phyloP scores from a whole-genome alignment of 2,113 vertebrate species.

The Acanthisitta chloris region DNA sequence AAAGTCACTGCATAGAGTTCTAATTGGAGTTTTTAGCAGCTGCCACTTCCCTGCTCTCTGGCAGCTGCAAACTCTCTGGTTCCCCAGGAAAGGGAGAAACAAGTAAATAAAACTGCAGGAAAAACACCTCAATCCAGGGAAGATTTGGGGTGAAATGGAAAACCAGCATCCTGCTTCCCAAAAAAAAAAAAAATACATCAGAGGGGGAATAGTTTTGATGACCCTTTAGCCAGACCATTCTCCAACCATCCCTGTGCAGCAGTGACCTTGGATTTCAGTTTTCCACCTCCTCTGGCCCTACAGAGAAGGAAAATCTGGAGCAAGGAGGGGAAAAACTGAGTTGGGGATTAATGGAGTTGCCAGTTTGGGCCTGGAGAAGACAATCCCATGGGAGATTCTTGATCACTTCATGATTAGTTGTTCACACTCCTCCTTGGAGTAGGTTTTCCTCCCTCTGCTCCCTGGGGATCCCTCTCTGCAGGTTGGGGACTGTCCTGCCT shows the following conservation, averaged over 20 bases:
- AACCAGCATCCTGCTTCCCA: background rate
- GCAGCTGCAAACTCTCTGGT: background rate
- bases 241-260: rapidly evolving
- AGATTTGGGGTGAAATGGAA: background rate
- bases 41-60: background rate
- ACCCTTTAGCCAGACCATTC: background rate
- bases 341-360: background rate
- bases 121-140: background rate
- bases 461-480: background rate
- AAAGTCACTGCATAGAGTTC: background rate
- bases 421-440: background rate
- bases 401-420: too few species aligned
- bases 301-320: background rate
- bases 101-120: background rate
- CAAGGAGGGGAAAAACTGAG: rapidly evolving
- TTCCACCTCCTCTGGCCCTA: background rate
- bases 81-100: background rate
- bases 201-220: background rate
- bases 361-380: background rate
- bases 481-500: too few species aligned
- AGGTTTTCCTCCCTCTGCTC: background rate
- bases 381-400: rapidly evolving
- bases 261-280: rapidly evolving
- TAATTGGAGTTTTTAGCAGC: background rate
- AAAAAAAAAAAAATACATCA: background rate